Conservation (phyloP, 2,888 invertebrate genomes). For the Eulithis prunata region DNA sequence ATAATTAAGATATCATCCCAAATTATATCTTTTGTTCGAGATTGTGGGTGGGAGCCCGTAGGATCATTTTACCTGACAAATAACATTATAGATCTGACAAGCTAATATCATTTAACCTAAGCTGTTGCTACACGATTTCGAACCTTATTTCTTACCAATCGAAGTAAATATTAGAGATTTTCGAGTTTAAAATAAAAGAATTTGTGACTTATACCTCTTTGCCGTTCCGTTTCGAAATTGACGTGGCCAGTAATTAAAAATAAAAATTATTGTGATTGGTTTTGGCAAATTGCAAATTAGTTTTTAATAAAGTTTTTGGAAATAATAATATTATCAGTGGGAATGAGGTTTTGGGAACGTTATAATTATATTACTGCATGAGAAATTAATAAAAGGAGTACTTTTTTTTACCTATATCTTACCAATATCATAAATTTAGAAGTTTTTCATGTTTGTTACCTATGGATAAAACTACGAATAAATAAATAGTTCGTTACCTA, state of each 20-base stretch:
- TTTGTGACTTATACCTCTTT: constrained; percentile 37
- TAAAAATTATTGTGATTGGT: constrained; percentile 81
- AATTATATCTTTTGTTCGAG: constrained; percentile 33
- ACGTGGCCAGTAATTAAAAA: constrained; percentile 72
- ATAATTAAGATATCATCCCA: constrained; percentile 38
- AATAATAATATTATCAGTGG: constrained; percentile 42
- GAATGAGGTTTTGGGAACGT: constrained; percentile 33
- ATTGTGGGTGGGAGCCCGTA: constrained; percentile 39
- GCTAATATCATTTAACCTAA: constrained; percentile 19
- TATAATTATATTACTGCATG: constrained; percentile 12
- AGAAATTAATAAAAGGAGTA: constrained; percentile 10
- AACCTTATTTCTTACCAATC: constrained; percentile 25
- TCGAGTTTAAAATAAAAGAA: constrained; percentile 2
- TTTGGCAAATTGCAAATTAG: constrained; percentile 81
- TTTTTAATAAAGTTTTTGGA: constrained; percentile 51
- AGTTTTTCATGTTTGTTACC: no score
- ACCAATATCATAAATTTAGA: neutral
- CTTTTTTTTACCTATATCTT: neutral
- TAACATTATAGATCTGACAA: constrained; percentile 57
- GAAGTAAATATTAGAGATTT: neutral
- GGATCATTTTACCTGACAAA: constrained; percentile 71
- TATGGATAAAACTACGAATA: no score
- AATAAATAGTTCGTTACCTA: no score
- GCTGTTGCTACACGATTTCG: constrained; percentile 17
- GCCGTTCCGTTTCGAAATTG: constrained; percentile 45